These are phyloP conservation scores for Apotomis betuletana DNA, from an alignment of 2,888 invertebrate species.

Conservation along the genomic window DNA sequence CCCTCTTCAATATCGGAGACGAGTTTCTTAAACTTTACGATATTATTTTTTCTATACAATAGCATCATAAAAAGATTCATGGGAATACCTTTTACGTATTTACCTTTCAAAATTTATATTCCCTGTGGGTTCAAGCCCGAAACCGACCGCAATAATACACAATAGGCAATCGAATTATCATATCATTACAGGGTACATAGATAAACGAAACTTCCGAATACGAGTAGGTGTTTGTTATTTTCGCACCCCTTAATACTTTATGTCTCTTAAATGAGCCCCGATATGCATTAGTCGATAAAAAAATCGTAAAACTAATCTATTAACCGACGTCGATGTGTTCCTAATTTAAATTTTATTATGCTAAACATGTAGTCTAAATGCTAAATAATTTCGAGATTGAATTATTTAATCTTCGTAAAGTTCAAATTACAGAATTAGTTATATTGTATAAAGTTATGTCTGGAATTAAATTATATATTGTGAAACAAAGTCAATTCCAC, in stretches of 20 bases:
- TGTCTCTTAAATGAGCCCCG: neutral
- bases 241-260: conserved; percentile 8
- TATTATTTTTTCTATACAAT: conserved; percentile 72
- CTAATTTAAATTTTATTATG: too few relatives aligned
- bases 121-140: conserved; percentile 69
- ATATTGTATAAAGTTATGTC: too few relatives aligned
- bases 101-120: conserved; percentile 80
- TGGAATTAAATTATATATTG: too few relatives aligned
- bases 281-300: conserved; percentile 1
- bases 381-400: too few relatives aligned
- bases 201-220: conserved; percentile 54
- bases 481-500: too few relatives aligned
- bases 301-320: too few relatives aligned
- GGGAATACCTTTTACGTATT: conserved; percentile 71
- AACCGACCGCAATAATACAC: conserved; percentile 74
- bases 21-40: conserved; percentile 45
- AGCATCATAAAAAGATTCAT: conserved; percentile 72
- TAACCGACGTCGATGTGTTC: too few relatives aligned
- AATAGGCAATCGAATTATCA: conserved; percentile 80
- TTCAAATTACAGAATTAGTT: too few relatives aligned
- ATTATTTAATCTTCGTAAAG: too few relatives aligned
- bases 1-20: conserved; percentile 54
- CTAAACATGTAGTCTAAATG: too few relatives aligned
- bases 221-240: conserved; percentile 28
- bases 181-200: conserved; percentile 62